Base-by-base conservation (phyloP, 2,888 invertebrate genomes). In the Agapostemon virescens region DNA sequence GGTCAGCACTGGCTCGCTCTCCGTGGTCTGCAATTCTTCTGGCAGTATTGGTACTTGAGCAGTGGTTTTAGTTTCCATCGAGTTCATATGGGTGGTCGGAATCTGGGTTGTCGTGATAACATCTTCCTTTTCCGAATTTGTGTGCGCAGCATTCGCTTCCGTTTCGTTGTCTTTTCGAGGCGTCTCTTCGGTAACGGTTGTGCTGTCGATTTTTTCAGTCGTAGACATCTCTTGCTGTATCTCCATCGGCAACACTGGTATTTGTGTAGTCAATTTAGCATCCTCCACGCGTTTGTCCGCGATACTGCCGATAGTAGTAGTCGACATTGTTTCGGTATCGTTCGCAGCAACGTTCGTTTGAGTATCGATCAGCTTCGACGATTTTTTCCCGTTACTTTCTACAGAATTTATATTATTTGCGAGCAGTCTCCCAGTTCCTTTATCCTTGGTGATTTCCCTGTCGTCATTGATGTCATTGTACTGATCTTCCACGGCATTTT, bases 381-480 rank as follows among this genome's bases (percentile, higher is more conserved):
- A 61, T 1, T 45, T 58, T n/a, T 64, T 74, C 0, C 64, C 68
- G 9, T 63, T 20, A 23, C 58, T 11, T 23, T 64, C 45, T 20
- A 23, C 11, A 0, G 42, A 11, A 11, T 76, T 73, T 17, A 72
- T 11, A 26, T 76, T 45, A 0, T 71, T 64, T 0, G 45, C 23
- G 33, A 72, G 9, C 9, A 74, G 23, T 69, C 84, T 79, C 13
- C 84, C 58, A 23, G 83, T 61, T 30, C 69, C 69, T 66, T 85
- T 71, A 52, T 61, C 13, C 36, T 68, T 45, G 63, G 58, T 64
- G 26, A 82, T 66, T 42, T 74, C 66, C 9, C 42, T 30, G 52
- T 92, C 92, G 69, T 92, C 91, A 0, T 78, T 84, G 73, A 92
- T 92, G 74, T 92, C 92, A 38, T 92, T 92, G 71, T 92, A 91